Percentiles rank a stretch among this genome's conserved stretches.
These are phyloP conservation scores for Eolophus roseicapilla DNA, from an alignment of 2,113 vertebrate genomes.

Conservation along the genomic window DNA sequence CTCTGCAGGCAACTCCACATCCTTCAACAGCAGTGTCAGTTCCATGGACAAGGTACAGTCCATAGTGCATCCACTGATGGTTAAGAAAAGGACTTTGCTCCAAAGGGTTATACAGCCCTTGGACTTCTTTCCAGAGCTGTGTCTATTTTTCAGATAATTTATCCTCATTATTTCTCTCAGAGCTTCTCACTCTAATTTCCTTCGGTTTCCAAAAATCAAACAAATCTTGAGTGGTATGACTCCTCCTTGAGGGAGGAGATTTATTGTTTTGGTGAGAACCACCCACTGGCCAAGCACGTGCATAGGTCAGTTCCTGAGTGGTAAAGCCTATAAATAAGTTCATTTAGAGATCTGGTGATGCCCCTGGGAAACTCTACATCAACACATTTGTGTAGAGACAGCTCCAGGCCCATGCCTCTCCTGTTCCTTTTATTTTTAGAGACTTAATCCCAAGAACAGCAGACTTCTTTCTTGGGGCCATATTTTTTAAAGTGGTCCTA, in stretches of 20 bases:
- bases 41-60: background rate
- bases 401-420: conserved; percentile 9
- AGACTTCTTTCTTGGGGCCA: conserved; percentile 59
- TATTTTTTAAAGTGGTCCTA: conserved; percentile 66
- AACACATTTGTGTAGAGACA: background rate
- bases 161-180: background rate
- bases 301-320: conserved; percentile 21
- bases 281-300: conserved; percentile 11
- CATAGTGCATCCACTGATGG: background rate
- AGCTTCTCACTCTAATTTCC: background rate
- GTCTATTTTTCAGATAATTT: background rate
- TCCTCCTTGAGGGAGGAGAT: conserved; percentile 35
- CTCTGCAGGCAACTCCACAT: background rate
- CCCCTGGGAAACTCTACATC: background rate
- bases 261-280: conserved; percentile 13
- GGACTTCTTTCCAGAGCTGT: background rate
- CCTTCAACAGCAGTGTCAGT: background rate
- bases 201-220: background rate
- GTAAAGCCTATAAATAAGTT: conserved; percentile 9
- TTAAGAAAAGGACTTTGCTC: background rate
- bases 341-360: background rate
- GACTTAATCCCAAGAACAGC: background rate
- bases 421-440: conserved; percentile 23
- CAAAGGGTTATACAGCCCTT: background rate
- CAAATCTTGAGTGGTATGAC: background rate